A percentile compares a stretch with the other conserved stretches of the same genome.
phyloP scores from a whole-genome alignment of 2,888 invertebrate genomes.

The Phortica okadai region DNA sequence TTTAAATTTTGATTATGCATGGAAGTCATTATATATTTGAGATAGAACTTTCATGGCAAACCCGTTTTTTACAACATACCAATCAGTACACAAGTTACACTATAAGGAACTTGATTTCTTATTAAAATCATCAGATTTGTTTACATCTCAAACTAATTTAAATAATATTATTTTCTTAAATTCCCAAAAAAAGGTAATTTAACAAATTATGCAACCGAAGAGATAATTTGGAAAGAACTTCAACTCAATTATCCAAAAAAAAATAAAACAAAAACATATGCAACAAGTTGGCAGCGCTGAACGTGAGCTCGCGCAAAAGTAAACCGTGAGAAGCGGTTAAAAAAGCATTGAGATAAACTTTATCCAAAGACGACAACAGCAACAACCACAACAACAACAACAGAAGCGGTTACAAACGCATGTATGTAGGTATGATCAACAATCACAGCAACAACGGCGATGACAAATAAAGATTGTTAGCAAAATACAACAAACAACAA shows the following conservation, averaged over 20 bases:
- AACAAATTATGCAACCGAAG: too few species aligned
- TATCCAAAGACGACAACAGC: slow-evolving; percentile 46
- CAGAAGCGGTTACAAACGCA: background rate
- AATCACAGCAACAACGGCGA: slow-evolving; percentile 47
- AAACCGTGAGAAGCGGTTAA: slow-evolving; percentile 73
- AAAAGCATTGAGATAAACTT: slow-evolving; percentile 58
- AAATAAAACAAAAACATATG: background rate
- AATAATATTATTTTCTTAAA: too few species aligned
- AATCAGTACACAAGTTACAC: too few species aligned
- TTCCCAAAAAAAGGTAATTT: too few species aligned
- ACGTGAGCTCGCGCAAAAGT: slow-evolving; percentile 59
- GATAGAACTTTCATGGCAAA: too few species aligned
- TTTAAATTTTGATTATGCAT: background rate
- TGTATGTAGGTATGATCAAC: slow-evolving; percentile 52
- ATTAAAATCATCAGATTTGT: too few species aligned
- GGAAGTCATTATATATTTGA: background rate
- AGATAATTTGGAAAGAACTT: too few species aligned
- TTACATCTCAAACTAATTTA: too few species aligned
- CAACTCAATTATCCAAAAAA: background rate
- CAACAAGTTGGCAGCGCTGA: slow-evolving; percentile 53
- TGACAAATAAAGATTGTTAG: slow-evolving; percentile 26
- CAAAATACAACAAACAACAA: slow-evolving; percentile 37
- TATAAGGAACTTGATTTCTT: too few species aligned
- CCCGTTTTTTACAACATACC: too few species aligned
- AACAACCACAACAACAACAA: slow-evolving; percentile 39